phyloP scores from a whole-genome alignment of 2,797 vertebrate species.

The Phalloptychus januarius region DNA sequence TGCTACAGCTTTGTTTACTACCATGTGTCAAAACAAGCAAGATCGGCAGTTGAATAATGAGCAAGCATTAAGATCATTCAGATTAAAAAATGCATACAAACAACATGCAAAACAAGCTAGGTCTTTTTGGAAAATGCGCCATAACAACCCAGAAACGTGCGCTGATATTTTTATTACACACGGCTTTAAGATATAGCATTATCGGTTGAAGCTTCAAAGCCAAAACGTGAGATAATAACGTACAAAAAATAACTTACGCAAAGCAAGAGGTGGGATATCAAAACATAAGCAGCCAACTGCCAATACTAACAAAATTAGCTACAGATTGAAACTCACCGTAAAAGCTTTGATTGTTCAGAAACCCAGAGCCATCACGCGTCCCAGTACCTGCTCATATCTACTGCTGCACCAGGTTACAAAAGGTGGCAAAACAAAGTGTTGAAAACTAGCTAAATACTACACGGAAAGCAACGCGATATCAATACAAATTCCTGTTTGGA shows the following conservation, averaged over 20 bases:
- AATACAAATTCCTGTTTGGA: background rate
- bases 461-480: background rate
- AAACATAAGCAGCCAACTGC: background rate
- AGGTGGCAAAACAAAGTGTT: background rate
- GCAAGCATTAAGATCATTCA: background rate
- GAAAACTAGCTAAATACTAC: background rate
- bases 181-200: background rate
- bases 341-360: background rate
- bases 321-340: conserved; percentile 13
- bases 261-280: background rate
- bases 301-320: background rate
- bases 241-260: background rate
- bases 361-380: background rate
- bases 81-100: background rate
- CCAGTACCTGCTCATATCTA: background rate
- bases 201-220: background rate
- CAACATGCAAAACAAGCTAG: background rate
- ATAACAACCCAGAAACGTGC: background rate
- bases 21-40: background rate
- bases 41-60: background rate
- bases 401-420: background rate
- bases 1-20: background rate
- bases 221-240: background rate
- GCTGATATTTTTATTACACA: background rate
- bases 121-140: background rate